Evolutionary conservation across 2,113 vertebrate species (phyloP), one percentile per base, ranked within the genome.

Genomic region (Nipponia nippon): DNA sequence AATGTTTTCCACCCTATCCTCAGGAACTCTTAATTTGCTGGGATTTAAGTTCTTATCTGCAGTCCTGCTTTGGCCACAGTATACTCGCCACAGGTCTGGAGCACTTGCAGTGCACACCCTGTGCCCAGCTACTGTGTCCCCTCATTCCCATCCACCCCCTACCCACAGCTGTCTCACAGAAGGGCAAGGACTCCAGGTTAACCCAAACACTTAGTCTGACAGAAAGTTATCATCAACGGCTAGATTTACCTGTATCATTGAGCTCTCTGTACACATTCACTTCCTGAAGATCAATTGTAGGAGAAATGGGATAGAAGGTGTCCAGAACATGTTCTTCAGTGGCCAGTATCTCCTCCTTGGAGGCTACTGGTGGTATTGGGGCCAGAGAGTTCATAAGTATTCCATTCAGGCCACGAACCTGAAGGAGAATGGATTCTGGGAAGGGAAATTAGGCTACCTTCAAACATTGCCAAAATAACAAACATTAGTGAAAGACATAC

Each of bases 211-310:
- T 47, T 36, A 7, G 7, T 30, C 30, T 42, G 50, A 66, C 29
- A 70, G 20, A 11, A 29, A n/a, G 77, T 7, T 6, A 9, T 8
- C 16, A 40, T 1, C 40, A 30, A 9, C 0, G 1, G 49, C 38
- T 34, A 16, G 6, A 50, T 50, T 76, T 94, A 99, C 99, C 99
- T 76, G 98, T 98, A 47, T 98, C 89, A 3, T 98, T 98, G 15
- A 96, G 95, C 50, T 98, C 96, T 17, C 97, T 88, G 95, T 99
- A 99, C 32, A 99, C 97, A 2, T 98, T 87, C 63, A 97, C 96
- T 67, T 98, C 98, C 97, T 99, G 99, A 83, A 99, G 98, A 93
- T 99, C 98, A 5, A 99, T 99, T 7, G 98, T 98, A 18, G 99
- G 99, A 2, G 98, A 98, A 50, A 99, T 98, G 19, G 99, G 99